Conservation (phyloP, 2,113 vertebrate genomes). For the Limanda limanda region DNA sequence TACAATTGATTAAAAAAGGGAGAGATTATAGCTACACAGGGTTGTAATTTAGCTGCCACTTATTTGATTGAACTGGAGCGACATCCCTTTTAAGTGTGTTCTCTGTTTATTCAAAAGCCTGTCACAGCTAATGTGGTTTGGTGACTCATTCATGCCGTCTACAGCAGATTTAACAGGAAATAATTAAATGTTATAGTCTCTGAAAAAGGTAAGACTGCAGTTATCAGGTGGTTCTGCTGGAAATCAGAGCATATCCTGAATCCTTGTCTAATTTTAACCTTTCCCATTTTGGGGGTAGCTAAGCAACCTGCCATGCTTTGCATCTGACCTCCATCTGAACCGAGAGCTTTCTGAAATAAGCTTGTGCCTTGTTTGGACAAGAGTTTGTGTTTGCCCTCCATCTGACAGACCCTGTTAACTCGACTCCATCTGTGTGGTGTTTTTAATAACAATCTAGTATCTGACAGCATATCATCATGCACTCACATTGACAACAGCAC, state of each 20-base stretch:
- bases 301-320: conserved; percentile 45
- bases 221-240: conserved; percentile 24
- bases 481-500: conserved; percentile 14
- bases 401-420: conserved; percentile 43
- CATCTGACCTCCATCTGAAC: conserved; percentile 56
- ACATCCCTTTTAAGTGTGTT: conserved; percentile 10
- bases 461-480: conserved; percentile 24
- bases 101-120: conserved; percentile 51
- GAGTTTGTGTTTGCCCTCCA: neutral
- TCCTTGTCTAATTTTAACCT: conserved; percentile 48
- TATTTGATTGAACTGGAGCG: conserved; percentile 41
- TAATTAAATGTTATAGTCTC: conserved; percentile 37
- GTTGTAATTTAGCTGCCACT: conserved; percentile 47
- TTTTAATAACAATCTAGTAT: conserved; percentile 58
- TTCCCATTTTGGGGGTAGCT: conserved; percentile 38
- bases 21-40: conserved; percentile 25
- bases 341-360: conserved; percentile 43
- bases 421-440: conserved; percentile 34
- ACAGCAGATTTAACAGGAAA: conserved; percentile 21
- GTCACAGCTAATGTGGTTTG: conserved; percentile 41
- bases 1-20: conserved; percentile 18
- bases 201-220: conserved; percentile 45
- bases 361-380: conserved; percentile 11
- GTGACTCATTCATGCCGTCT: conserved; percentile 33
- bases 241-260: conserved; percentile 38